These are phyloP conservation scores for Phylloscopus collybita DNA, from an alignment of 2,797 vertebrate species.

Conservation along the genomic window DNA sequence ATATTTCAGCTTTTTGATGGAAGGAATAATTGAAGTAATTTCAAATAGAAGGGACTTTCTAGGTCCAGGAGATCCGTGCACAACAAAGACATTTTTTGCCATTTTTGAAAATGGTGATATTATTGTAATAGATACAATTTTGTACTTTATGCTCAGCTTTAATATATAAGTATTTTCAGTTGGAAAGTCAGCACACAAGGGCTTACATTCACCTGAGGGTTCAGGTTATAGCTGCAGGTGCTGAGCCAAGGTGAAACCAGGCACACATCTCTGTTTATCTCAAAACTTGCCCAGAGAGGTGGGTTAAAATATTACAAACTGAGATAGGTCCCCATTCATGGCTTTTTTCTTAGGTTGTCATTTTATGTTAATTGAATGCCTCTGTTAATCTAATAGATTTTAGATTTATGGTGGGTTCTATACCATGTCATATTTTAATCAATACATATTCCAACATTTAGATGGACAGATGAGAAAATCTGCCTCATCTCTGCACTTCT, in stretches of 20 bases:
- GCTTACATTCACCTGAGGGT: neutral
- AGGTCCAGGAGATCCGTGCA: neutral
- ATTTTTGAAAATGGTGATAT: neutral
- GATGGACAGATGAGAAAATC: slow-evolving; percentile 79
- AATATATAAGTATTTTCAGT: neutral
- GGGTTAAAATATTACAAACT: slow-evolving; percentile 53
- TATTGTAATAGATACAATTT: neutral
- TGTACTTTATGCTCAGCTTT: neutral
- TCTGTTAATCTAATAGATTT: slow-evolving; percentile 82
- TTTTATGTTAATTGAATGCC: slow-evolving; percentile 83
- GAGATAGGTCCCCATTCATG: slow-evolving; percentile 16
- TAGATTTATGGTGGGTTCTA: slow-evolving; percentile 78
- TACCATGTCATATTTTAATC: slow-evolving; percentile 80
- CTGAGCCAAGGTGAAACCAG: neutral
- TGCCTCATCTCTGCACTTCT: slow-evolving; percentile 72
- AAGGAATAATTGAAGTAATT: neutral
- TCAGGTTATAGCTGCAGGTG: neutral
- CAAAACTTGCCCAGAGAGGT: neutral
- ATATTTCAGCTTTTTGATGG: neutral
- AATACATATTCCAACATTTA: slow-evolving; percentile 75
- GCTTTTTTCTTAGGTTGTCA: slow-evolving; percentile 76
- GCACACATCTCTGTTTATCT: neutral
- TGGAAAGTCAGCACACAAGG: neutral
- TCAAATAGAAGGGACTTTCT: neutral
- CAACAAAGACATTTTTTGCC: accelerated